Evolutionary conservation across 2,113 vertebrate genomes (phyloP).

Genomic region (Plectropomus leopardus): DNA sequence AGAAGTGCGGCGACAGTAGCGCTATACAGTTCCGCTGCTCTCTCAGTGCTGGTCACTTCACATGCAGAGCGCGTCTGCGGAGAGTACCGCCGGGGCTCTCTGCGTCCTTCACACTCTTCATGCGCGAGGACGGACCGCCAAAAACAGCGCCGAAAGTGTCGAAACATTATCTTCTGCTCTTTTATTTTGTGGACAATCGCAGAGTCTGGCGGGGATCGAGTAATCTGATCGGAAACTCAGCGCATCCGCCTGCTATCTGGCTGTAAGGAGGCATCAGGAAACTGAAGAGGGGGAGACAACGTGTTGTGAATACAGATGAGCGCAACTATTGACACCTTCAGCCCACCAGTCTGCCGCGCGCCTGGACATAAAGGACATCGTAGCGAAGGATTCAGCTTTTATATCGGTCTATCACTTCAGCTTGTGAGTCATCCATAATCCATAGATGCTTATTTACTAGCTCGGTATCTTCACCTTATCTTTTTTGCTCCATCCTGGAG

Average conservation of each 20-base stretch:
- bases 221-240: constrained; percentile 65
- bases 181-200: constrained; percentile 58
- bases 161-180: constrained; percentile 43
- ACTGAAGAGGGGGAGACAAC: constrained; percentile 82
- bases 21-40: constrained; percentile 43
- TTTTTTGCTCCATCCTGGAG: constrained; percentile 39
- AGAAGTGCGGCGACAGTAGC: constrained; percentile 19
- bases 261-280: constrained; percentile 68
- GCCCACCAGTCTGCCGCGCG: constrained; percentile 56
- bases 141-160: constrained; percentile 44
- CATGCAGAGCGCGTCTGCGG: constrained; percentile 82
- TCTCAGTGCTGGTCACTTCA: constrained; percentile 78
- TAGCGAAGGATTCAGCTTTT: constrained; percentile 39
- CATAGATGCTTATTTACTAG: constrained; percentile 44
- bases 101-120: constrained; percentile 67
- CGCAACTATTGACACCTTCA: constrained; percentile 80
- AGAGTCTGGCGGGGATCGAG: constrained; percentile 42
- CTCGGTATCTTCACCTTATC: constrained; percentile 45
- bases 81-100: constrained; percentile 54
- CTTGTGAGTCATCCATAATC: constrained; percentile 28
- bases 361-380: constrained; percentile 60
- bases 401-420: constrained; percentile 19
- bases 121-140: constrained; percentile 40
- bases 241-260: constrained; percentile 53
- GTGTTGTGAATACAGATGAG: constrained; percentile 89